Evolutionary conservation across 2,797 vertebrate species (phyloP).

Genomic region (Esox lucius): DNA sequence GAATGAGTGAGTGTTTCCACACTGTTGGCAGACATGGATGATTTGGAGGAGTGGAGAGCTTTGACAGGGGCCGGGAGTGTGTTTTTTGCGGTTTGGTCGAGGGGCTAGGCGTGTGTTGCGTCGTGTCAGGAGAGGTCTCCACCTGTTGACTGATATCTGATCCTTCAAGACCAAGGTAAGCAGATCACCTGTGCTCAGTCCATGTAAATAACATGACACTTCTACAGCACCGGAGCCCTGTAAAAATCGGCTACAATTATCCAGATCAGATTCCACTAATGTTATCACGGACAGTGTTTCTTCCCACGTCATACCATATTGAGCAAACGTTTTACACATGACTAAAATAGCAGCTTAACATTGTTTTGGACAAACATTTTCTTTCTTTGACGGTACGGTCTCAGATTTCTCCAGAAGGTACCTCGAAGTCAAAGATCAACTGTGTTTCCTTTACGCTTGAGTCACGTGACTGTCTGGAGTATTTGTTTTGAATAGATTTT

Average conservation of each 20-base stretch:
- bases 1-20: background rate
- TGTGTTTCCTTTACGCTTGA: background rate
- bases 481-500: conserved; percentile 1
- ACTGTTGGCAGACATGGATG: no score
- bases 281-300: no score
- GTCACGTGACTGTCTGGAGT: background rate
- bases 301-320: no score
- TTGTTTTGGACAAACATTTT: no score
- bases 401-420: background rate
- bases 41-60: background rate
- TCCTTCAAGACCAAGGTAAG: background rate
- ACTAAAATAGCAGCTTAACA: no score
- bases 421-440: background rate
- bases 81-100: background rate
- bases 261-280: background rate
- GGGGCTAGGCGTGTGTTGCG: background rate
- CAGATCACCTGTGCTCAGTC: background rate
- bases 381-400: no score
- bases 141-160: conserved; percentile 2
- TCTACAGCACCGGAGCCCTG: background rate
- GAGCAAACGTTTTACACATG: no score
- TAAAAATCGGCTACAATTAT: background rate
- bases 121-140: background rate
- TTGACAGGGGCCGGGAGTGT: no score
- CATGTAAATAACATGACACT: background rate